These are phyloP conservation scores for Microplitis mediator DNA, from an alignment of 1,140 invertebrate species.

Conservation along the genomic window DNA sequence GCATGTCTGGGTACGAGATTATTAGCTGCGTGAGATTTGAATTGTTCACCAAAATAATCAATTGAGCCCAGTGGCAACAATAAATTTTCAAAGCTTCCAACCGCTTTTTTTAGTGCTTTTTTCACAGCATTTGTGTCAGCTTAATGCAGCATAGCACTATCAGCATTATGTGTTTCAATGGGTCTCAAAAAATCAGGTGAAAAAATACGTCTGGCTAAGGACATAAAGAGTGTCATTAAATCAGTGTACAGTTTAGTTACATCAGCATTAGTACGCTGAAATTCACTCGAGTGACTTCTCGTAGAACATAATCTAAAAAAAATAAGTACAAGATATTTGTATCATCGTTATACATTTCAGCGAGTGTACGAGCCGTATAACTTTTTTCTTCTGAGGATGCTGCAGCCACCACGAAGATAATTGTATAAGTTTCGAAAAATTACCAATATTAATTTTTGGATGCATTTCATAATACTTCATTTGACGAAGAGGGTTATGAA, in stretches of 20 bases:
- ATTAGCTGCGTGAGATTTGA: background rate
- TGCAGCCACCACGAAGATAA: background rate
- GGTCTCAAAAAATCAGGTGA: slow-evolving; percentile 29
- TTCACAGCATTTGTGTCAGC: background rate
- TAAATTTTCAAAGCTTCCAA: background rate
- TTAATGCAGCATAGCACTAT: background rate
- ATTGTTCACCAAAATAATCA: background rate
- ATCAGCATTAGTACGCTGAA: slow-evolving; percentile 38
- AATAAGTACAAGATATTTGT: slow-evolving; percentile 36
- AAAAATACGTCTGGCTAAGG: slow-evolving; percentile 33
- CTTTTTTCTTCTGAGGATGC: too few relatives aligned
- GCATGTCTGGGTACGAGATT: background rate
- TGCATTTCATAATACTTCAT: slow-evolving; percentile 33
- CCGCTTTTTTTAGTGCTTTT: slow-evolving; percentile 17
- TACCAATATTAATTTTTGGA: background rate
- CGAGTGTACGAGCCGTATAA: slow-evolving; percentile 12
- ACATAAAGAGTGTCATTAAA: slow-evolving; percentile 28
- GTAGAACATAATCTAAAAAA: slow-evolving; percentile 35
- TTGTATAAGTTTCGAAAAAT: slow-evolving; percentile 18
- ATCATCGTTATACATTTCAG: slow-evolving; percentile 38
- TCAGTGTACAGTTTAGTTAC: slow-evolving; percentile 31
- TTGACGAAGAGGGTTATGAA: slow-evolving; percentile 26
- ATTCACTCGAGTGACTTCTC: slow-evolving; percentile 33
- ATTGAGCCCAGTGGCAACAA: background rate
- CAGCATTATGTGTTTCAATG: background rate